Percentiles rank a stretch among this genome's conserved stretches.
These are phyloP conservation scores for Periphyllus acericola DNA, from an alignment of 2,888 invertebrate species.

Conservation along the genomic window DNA sequence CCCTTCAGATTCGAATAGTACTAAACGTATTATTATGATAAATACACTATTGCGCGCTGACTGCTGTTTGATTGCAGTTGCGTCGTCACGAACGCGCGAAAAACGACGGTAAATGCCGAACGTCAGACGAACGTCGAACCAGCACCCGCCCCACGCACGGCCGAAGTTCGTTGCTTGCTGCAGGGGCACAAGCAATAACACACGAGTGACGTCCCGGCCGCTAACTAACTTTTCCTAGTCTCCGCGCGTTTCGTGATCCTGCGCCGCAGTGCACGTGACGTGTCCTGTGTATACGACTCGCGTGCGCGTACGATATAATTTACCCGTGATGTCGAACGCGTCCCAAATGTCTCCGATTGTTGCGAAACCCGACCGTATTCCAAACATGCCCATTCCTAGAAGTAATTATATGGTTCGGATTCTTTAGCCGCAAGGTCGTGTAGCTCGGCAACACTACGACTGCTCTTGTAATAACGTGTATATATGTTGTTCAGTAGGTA, in stretches of 20 bases:
- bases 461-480: not conserved
- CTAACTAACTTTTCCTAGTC: not conserved
- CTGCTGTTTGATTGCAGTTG: no score
- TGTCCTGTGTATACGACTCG: not conserved
- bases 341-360: constrained; percentile 17
- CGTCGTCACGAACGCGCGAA: no score
- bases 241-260: not conserved
- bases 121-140: no score
- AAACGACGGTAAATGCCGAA: no score
- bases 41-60: no score
- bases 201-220: no score
- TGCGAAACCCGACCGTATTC: constrained; percentile 25
- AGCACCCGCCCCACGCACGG: no score
- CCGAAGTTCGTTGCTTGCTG: no score
- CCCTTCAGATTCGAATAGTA: no score
- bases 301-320: not conserved
- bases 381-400: constrained; percentile 35
- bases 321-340: not conserved
- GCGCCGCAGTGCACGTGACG: not conserved
- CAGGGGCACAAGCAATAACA: no score
- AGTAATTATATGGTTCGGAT: constrained; percentile 37
- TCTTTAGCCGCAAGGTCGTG: constrained; percentile 14
- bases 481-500: not conserved
- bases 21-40: no score
- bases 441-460: not conserved